phyloP scores from a whole-genome alignment of 2,888 invertebrate genomes.

The Polyommatus iphigenia region DNA sequence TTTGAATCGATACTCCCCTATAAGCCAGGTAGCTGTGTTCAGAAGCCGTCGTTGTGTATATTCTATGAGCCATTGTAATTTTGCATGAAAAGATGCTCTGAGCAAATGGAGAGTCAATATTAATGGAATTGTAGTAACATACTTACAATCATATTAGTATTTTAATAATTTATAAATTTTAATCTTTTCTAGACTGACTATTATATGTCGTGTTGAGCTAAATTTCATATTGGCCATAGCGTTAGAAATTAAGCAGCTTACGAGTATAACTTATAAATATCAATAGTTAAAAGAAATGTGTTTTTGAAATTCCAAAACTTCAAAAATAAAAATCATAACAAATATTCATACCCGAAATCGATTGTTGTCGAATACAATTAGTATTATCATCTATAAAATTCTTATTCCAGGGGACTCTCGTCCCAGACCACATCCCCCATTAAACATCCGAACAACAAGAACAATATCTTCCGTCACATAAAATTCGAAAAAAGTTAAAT shows the following conservation, averaged over 20 bases:
- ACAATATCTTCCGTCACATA: constrained; percentile 75
- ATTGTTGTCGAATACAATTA: constrained; percentile 44
- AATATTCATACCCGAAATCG: constrained; percentile 31
- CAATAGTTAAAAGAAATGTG: no score
- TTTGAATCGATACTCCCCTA: constrained; percentile 8
- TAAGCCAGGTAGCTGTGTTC: not conserved
- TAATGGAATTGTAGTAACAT: not conserved
- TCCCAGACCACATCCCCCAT: constrained; percentile 42
- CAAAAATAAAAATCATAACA: constrained; percentile 5
- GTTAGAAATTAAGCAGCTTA: no score
- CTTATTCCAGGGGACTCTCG: constrained; percentile 35
- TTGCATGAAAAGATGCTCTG: not conserved
- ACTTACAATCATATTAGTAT: not conserved
- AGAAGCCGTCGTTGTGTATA: not conserved
- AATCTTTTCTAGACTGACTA: not conserved
- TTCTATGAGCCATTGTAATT: not conserved
- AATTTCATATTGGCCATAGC: no score
- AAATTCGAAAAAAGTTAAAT: constrained; percentile 76
- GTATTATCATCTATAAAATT: constrained; percentile 42
- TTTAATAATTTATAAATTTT: not conserved
- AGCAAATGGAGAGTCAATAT: not conserved
- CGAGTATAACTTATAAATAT: no score
- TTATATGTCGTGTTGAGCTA: not conserved
- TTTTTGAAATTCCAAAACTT: not conserved
- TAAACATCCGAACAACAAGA: constrained; percentile 52